Conservation (phyloP, 2,797 vertebrate genomes). For the Miichthys miiuy region DNA sequence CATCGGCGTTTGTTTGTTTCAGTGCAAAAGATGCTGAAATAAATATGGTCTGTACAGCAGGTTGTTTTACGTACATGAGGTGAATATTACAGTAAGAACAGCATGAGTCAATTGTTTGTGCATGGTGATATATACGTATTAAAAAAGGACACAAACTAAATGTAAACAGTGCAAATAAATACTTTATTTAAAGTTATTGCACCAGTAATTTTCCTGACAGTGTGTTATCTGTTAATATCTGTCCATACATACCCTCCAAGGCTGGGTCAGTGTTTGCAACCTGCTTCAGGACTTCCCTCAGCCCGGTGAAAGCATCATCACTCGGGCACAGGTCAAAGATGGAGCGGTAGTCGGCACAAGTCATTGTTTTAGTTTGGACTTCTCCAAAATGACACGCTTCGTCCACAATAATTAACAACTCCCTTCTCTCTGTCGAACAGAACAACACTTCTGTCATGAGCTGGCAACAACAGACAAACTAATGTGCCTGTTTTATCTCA, state of each 20-base stretch:
- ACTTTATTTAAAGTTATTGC: too few species aligned
- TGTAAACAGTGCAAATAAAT: too few species aligned
- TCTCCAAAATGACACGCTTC: neutral
- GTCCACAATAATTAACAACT: conserved; percentile 1
- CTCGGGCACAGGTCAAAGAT: conserved; percentile 76
- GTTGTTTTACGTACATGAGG: too few species aligned
- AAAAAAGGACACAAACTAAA: too few species aligned
- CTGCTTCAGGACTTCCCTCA: conserved; percentile 73
- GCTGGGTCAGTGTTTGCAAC: neutral
- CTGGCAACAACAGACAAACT: neutral
- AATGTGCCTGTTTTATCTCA: neutral
- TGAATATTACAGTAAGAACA: too few species aligned
- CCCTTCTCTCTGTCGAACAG: neutral
- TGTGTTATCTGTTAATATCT: too few species aligned
- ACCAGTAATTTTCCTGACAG: too few species aligned
- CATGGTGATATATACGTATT: too few species aligned
- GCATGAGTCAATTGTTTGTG: too few species aligned
- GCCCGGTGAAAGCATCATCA: conserved; percentile 67
- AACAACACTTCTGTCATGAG: neutral
- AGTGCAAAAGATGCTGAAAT: too few species aligned
- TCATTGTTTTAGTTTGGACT: conserved; percentile 41
- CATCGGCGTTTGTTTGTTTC: too few species aligned
- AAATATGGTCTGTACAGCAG: too few species aligned
- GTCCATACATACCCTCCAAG: conserved; percentile 33
- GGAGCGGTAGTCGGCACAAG: conserved; percentile 50